These are phyloP conservation scores for Phoxinus phoxinus DNA, from an alignment of 2,113 vertebrate species.

Conservation along the genomic window DNA sequence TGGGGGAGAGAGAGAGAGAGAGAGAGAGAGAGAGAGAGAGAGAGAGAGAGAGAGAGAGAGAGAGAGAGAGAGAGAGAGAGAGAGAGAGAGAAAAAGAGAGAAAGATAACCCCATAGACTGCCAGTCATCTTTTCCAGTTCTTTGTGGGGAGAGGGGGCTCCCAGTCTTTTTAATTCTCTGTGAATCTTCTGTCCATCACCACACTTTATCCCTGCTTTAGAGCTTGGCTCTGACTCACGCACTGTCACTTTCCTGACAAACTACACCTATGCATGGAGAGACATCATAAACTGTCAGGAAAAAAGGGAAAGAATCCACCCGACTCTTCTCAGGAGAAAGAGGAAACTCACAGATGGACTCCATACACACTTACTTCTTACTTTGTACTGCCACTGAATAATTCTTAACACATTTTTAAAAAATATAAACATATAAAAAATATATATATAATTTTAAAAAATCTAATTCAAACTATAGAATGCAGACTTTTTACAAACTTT, in stretches of 20 bases:
- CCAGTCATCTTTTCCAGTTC: constrained; percentile 70
- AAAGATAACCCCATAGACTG: constrained; percentile 34
- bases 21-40: constrained; percentile 7
- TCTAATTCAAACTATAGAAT: neutral
- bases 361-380: neutral
- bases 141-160: constrained; percentile 63
- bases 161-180: constrained; percentile 75
- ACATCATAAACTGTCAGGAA: constrained; percentile 67
- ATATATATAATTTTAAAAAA: too few species aligned
- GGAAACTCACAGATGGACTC: neutral
- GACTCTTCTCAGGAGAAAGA: constrained; percentile 11
- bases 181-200: constrained; percentile 79
- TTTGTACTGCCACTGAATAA: neutral
- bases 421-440: neutral
- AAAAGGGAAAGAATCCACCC: constrained; percentile 23
- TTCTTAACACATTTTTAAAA: neutral
- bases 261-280: constrained; percentile 67
- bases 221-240: constrained; percentile 72
- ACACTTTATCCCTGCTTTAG: constrained; percentile 72
- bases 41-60: neutral
- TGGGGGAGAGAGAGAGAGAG: neutral
- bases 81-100: neutral
- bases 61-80: constrained; percentile 7
- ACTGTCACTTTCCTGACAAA: constrained; percentile 75
- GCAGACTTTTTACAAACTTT: neutral